These are phyloP conservation scores for Actias luna DNA, from an alignment of 2,888 invertebrate species.

Conservation along the genomic window DNA sequence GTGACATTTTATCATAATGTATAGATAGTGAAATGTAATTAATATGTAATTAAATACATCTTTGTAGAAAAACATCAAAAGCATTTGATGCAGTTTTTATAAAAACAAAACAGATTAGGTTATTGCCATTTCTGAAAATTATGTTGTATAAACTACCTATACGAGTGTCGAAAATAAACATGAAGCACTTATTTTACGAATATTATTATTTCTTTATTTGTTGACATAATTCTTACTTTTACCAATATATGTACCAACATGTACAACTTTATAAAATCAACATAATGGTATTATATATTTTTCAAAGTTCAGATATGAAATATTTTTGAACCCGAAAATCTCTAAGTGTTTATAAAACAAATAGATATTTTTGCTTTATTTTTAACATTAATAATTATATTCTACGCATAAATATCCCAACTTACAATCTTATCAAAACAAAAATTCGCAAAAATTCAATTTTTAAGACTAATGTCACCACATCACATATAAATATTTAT, in stretches of 20 bases:
- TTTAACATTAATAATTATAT: no score
- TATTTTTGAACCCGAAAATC: not conserved
- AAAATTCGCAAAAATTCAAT: not conserved
- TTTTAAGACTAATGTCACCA: not conserved
- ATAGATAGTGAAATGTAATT: no score
- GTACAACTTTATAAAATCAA: not conserved
- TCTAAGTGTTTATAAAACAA: not conserved
- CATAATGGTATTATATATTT: not conserved
- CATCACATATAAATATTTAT: not conserved
- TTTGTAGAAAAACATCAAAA: no score
- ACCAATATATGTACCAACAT: no score
- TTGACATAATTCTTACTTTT: not conserved
- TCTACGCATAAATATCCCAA: no score
- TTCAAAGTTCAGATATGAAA: not conserved
- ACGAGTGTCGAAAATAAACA: not conserved
- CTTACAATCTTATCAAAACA: not conserved
- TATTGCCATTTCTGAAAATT: not conserved
- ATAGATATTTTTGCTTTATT: not conserved
- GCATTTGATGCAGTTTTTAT: no score
- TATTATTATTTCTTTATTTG: not conserved
- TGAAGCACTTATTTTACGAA: not conserved
- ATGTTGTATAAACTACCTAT: not conserved
- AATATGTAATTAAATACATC: no score
- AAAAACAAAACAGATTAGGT: no score
- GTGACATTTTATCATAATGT: no score